Evolutionary conservation across 2,113 vertebrate genomes (phyloP).

Genomic region (Ciconia maguari): DNA sequence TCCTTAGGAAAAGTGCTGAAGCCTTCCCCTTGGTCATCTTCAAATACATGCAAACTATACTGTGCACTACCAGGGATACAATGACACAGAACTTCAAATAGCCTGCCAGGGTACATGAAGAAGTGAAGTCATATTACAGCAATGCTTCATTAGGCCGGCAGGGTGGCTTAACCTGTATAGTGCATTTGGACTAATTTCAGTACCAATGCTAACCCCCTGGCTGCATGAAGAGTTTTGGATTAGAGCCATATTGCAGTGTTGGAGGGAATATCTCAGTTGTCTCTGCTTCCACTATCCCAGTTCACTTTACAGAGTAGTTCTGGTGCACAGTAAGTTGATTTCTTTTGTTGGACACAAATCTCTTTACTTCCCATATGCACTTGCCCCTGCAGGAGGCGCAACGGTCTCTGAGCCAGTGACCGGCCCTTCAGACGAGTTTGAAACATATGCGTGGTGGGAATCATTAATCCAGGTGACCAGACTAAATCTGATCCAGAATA

Average conservation of each 20-base stretch:
- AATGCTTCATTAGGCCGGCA: neutral
- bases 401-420: neutral
- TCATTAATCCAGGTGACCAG: neutral
- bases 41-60: neutral
- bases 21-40: neutral
- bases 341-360: neutral
- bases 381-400: neutral
- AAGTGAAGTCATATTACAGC: neutral
- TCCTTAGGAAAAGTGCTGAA: neutral
- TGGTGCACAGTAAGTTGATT: neutral
- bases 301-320: neutral
- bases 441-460: neutral
- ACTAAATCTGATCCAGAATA: neutral
- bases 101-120: neutral
- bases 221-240: neutral
- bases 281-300: neutral
- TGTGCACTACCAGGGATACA: neutral
- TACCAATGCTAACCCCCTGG: neutral
- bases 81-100: neutral
- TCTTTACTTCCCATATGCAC: neutral
- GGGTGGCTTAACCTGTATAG: neutral
- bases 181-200: neutral
- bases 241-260: neutral
- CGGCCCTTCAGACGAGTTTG: neutral
- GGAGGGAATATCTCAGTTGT: neutral